Percentiles rank a stretch among this genome's conserved stretches.
These are phyloP conservation scores for Chamaea fasciata DNA, from an alignment of 2,113 vertebrate species.

Conservation along the genomic window DNA sequence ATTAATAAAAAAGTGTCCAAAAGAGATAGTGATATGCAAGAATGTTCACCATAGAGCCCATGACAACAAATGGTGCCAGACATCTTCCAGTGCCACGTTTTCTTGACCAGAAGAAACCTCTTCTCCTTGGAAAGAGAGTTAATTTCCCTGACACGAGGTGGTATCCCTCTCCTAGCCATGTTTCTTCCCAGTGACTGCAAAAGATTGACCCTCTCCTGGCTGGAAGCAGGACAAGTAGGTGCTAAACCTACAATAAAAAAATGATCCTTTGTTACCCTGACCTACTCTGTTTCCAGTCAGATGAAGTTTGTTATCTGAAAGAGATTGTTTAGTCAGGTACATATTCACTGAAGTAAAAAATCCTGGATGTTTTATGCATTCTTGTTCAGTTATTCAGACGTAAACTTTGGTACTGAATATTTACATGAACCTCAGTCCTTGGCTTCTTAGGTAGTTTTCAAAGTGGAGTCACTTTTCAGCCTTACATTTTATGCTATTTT, in stretches of 20 bases:
- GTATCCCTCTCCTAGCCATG: neutral
- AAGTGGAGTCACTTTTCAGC: neutral
- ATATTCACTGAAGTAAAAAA: neutral
- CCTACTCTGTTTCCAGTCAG: neutral
- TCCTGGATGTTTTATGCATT: neutral
- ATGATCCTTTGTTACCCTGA: neutral
- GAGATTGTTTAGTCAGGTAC: neutral
- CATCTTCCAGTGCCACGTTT: accelerated
- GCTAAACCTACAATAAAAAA: neutral
- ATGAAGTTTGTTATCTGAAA: neutral
- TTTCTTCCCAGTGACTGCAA: neutral
- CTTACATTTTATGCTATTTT: neutral
- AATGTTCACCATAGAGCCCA: accelerated
- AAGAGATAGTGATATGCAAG: neutral
- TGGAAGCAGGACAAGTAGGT: neutral
- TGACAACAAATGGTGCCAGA: neutral
- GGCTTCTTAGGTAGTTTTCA: neutral
- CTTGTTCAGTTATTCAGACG: neutral
- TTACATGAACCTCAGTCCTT: neutral
- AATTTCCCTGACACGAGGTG: neutral
- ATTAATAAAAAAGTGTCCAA: neutral
- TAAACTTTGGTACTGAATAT: neutral
- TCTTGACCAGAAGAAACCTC: neutral
- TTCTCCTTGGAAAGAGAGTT: neutral
- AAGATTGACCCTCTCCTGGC: neutral